A percentile compares a stretch with the other conserved stretches of the same genome.
Evolutionary conservation across 2,888 invertebrate genomes (phyloP).

Genomic region (Acanthococcus lagerstroemiae): DNA sequence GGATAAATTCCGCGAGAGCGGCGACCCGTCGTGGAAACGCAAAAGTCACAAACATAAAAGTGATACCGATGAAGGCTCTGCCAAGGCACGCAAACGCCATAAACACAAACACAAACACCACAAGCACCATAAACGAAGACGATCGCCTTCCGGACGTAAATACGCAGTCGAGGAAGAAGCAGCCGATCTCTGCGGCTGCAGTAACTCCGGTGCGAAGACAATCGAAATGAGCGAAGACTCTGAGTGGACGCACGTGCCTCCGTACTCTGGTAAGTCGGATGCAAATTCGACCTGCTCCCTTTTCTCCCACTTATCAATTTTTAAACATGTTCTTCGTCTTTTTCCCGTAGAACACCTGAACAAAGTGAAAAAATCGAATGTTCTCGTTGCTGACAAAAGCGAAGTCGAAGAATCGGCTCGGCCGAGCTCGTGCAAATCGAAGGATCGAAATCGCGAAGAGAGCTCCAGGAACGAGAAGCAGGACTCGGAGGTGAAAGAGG

Average conservation of each 20-base stretch:
- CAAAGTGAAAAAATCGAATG: too few species aligned
- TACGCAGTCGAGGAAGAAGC: background rate
- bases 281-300: too few species aligned
- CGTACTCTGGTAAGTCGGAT: background rate
- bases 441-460: too few species aligned
- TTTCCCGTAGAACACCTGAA: too few species aligned
- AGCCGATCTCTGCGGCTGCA: background rate
- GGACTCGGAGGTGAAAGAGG: background rate
- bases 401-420: too few species aligned
- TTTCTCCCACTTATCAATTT: too few species aligned
- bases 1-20: conserved; percentile 30
- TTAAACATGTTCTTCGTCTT: too few species aligned
- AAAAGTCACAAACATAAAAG: conserved; percentile 32
- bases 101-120: conserved; percentile 55
- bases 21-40: conserved; percentile 23
- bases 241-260: background rate
- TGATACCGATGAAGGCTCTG: conserved; percentile 48
- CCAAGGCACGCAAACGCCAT: conserved; percentile 49
- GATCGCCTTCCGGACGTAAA: conserved; percentile 6
- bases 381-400: too few species aligned
- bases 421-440: too few species aligned
- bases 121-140: conserved; percentile 26
- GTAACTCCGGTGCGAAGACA: background rate
- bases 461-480: background rate
- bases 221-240: background rate